These are phyloP conservation scores for Atethmia centrago DNA, from an alignment of 2,888 invertebrate genomes.

Conservation along the genomic window DNA sequence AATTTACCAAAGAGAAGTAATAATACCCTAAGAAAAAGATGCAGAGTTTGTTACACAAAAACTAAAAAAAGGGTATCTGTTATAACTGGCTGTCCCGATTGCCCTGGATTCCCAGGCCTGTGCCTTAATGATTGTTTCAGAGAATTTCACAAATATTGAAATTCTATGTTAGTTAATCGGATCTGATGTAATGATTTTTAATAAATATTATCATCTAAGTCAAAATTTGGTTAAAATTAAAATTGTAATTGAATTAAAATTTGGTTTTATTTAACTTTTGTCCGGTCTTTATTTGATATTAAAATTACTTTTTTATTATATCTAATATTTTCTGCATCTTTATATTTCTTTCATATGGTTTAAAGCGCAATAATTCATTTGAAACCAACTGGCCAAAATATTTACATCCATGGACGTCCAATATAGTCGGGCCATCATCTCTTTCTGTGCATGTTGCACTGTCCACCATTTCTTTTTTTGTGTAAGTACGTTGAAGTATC, in stretches of 20 bases:
- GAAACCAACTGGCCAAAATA: constrained; percentile 57
- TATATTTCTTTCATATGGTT: constrained; percentile 53
- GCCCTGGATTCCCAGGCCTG: constrained; percentile 51
- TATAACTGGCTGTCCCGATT: constrained; percentile 50
- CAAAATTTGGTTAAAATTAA: constrained; percentile 46
- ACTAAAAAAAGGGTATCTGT: constrained; percentile 45
- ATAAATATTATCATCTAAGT: constrained; percentile 48
- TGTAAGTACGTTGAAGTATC: constrained; percentile 46
- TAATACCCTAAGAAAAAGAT: constrained; percentile 51
- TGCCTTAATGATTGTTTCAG: constrained; percentile 48
- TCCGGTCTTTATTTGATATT: constrained; percentile 39
- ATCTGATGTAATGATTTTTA: constrained; percentile 51
- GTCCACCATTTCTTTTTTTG: constrained; percentile 49
- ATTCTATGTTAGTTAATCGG: constrained; percentile 39
- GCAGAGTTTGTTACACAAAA: constrained; percentile 49
- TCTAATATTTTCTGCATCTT: constrained; percentile 47
- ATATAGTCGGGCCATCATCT: constrained; percentile 42
- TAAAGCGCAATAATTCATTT: constrained; percentile 55
- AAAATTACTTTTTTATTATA: constrained; percentile 45
- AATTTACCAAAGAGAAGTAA: constrained; percentile 48
- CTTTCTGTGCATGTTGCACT: constrained; percentile 53
- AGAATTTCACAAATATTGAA: constrained; percentile 33
- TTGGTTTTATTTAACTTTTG: constrained; percentile 47
- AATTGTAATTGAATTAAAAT: constrained; percentile 44
- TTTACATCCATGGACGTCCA: constrained; percentile 56